Conservation (phyloP, 2,797 vertebrate species). For the Podarcis siculus region DNA sequence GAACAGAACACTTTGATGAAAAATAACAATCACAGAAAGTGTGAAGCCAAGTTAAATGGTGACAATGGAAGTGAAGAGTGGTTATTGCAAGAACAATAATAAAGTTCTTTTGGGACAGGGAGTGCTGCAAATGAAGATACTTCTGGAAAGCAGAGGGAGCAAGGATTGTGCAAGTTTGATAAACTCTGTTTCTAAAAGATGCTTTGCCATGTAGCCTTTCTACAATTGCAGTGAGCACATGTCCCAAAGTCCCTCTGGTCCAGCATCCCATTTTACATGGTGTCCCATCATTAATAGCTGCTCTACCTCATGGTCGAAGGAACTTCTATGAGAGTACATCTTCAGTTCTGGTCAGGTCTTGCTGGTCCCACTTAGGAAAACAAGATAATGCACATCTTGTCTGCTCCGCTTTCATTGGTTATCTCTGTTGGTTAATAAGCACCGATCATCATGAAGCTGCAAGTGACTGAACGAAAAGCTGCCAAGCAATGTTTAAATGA, state of each 20-base stretch:
- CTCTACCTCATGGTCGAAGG: too few species aligned
- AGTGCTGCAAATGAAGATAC: background rate
- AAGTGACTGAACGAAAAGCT: background rate
- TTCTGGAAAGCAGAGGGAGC: background rate
- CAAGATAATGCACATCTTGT: background rate
- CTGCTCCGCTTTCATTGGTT: background rate
- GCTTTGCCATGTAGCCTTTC: background rate
- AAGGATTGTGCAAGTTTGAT: background rate
- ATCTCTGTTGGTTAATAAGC: background rate
- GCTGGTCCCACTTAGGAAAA: background rate
- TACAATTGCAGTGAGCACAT: too few species aligned
- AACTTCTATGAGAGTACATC: too few species aligned
- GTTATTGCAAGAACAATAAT: background rate
- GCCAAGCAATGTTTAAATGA: background rate
- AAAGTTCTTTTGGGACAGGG: background rate
- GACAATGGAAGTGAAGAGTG: background rate
- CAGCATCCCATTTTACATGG: too few species aligned
- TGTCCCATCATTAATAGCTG: too few species aligned
- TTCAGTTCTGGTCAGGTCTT: background rate
- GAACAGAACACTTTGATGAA: background rate
- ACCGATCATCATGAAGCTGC: background rate
- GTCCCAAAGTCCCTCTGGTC: too few species aligned
- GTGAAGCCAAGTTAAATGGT: background rate
- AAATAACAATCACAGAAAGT: background rate
- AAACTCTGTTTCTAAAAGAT: background rate